phyloP scores from a whole-genome alignment of 2,888 invertebrate genomes.

The Pristionchus maxplancki region DNA sequence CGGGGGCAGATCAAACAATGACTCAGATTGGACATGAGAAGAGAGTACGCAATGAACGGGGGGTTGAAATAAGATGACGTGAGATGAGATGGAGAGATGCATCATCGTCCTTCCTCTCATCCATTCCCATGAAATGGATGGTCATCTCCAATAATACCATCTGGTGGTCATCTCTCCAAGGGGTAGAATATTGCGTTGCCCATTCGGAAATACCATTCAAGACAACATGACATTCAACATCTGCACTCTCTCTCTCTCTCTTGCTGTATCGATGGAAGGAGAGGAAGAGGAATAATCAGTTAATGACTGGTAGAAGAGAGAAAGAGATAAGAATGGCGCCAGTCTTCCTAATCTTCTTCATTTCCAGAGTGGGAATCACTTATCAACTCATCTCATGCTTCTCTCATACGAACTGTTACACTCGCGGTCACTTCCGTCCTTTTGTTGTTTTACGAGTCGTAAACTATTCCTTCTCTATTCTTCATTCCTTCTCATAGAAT shows the following conservation, averaged over 20 bases:
- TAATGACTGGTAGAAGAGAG: background rate
- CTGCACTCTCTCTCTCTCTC: background rate
- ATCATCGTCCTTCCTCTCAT: background rate
- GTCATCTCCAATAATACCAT: background rate
- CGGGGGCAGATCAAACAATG: background rate
- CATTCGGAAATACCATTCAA: background rate
- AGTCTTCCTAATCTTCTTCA: background rate
- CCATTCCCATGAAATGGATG: background rate
- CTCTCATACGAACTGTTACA: background rate
- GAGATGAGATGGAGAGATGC: background rate
- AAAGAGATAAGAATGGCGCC: background rate
- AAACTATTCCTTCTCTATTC: slow-evolving; percentile 13
- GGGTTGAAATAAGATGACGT: background rate
- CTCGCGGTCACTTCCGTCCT: background rate
- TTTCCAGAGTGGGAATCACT: background rate
- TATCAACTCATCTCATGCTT: slow-evolving; percentile 1
- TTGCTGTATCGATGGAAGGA: background rate
- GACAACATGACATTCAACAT: background rate
- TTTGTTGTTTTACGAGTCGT: background rate
- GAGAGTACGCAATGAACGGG: background rate
- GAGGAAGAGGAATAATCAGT: background rate
- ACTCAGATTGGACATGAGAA: background rate
- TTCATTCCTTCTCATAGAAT: background rate
- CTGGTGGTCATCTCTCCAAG: background rate
- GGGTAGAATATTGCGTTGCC: background rate